Conservation (phyloP, 2,113 vertebrate species). For the Rhineura floridana region DNA sequence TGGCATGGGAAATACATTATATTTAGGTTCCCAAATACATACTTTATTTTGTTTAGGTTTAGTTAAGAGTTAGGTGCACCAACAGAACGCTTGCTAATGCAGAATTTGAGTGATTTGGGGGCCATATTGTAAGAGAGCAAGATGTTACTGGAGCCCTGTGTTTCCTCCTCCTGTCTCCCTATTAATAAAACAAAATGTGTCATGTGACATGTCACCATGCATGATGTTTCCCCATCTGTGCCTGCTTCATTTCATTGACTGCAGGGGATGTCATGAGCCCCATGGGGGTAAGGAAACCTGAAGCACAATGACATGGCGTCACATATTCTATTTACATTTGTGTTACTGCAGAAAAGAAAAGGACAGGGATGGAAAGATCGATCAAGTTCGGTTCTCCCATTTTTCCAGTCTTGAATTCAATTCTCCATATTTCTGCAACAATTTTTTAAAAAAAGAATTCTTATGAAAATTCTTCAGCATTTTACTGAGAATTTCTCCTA, state of each 20-base stretch:
- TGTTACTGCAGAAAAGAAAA: neutral
- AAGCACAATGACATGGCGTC: neutral
- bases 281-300: neutral
- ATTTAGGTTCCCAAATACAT: slow-evolving; percentile 33
- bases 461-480: no score
- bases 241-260: neutral
- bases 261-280: no score
- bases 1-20: slow-evolving; percentile 48
- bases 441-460: no score
- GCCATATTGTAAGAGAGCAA: neutral
- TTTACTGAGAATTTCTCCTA: no score
- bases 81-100: neutral
- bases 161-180: no score
- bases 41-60: slow-evolving; percentile 57
- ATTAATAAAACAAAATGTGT: neutral
- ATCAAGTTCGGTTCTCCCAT: no score
- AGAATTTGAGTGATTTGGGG: neutral
- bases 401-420: no score
- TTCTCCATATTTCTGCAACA: no score
- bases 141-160: no score
- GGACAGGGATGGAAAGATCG: neutral
- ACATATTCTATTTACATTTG: neutral
- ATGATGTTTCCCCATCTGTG: neutral
- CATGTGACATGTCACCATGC: neutral
- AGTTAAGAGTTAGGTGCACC: slow-evolving; percentile 2